phyloP scores from a whole-genome alignment of 2,888 invertebrate genomes.

The Schizotus pectinicornis region DNA sequence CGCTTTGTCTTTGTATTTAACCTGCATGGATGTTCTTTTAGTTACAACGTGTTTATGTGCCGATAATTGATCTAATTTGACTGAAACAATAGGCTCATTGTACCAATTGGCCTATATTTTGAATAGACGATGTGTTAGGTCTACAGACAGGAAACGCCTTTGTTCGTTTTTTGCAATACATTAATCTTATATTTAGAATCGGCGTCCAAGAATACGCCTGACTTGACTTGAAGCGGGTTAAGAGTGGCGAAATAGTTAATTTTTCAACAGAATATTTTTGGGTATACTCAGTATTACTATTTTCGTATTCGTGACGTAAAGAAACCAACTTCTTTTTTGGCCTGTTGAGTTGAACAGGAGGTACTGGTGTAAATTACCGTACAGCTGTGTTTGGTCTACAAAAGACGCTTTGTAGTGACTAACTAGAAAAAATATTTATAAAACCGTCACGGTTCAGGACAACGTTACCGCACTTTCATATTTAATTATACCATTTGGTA shows the following conservation, averaged over 20 bases:
- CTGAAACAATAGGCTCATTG: constrained; percentile 13
- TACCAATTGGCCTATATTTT: constrained; percentile 8
- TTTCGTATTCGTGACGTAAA: constrained; percentile 8
- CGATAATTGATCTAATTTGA: constrained; percentile 13
- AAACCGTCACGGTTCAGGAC: constrained; percentile 17
- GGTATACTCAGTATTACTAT: not conserved
- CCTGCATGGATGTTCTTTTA: not conserved
- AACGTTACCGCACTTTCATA: constrained; percentile 3
- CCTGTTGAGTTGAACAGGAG: no score
- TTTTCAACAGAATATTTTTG: constrained; percentile 11
- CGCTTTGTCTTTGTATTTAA: no score
- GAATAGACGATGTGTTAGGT: not conserved
- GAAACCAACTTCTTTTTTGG: no score
- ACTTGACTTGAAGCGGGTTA: constrained; percentile 11
- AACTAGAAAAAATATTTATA: constrained; percentile 11
- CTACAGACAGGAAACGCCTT: constrained; percentile 13
- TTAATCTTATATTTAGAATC: constrained; percentile 19
- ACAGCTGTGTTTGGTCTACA: constrained; percentile 10
- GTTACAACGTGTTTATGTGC: not conserved
- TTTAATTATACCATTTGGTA: constrained; percentile 10
- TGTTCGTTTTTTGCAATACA: constrained; percentile 18
- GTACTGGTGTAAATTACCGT: no score
- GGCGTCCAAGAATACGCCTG: constrained; percentile 16
- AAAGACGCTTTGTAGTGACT: not conserved
- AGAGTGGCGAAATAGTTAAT: constrained; percentile 8